Base-by-base conservation (phyloP, 2,113 vertebrate species). In the Phaethon lepturus region DNA sequence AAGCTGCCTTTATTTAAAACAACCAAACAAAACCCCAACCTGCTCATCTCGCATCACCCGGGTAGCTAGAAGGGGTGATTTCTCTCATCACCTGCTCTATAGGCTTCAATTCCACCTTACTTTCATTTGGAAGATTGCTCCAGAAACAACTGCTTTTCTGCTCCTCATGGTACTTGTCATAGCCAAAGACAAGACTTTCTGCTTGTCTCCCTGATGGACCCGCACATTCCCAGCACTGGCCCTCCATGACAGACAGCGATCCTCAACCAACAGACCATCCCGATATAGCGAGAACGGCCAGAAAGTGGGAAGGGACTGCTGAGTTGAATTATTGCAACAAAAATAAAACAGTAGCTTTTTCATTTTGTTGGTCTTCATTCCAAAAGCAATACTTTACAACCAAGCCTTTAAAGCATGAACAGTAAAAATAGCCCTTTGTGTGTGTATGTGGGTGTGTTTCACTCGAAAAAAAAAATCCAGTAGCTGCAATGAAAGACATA, bases 311-410 rank as follows among this genome's bases (percentile, higher is more conserved):
- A 66, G 62, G 74, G 47, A 82, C 45, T 69, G 94, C 81, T 73
- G 71, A 91, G 81, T 3, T 87, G 84, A 94, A 53, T 95, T 79
- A 96, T 18, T 91, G 72, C 85, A 87, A 44, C 77, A 47, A 82
- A 84, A 91, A 87, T 50, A 86, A 77, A 92, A 83, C 89, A 87
- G 93, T 78, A 95, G 94, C 91, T 77, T 78, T 89, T 69, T 85
- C 91, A 91, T 87, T 93, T 76, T 62, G 86, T 64, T 89, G 89
- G 44, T 87, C 80, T 85, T 49, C 86, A 62, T 81, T 95, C 96
- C 97, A 96, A 95, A 93, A 95, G 74, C 77, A 94, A 91, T 50
- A 89, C 94, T 90, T 91, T 69, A 93, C 66, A 90, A 96, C 40
- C 69, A 79, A 88, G 78, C 49, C 91, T 95, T 95, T 89, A 90